Percentiles rank a stretch among this genome's conserved stretches.
Conservation (phyloP, 2,797 vertebrate species). For the Anableps anableps region DNA sequence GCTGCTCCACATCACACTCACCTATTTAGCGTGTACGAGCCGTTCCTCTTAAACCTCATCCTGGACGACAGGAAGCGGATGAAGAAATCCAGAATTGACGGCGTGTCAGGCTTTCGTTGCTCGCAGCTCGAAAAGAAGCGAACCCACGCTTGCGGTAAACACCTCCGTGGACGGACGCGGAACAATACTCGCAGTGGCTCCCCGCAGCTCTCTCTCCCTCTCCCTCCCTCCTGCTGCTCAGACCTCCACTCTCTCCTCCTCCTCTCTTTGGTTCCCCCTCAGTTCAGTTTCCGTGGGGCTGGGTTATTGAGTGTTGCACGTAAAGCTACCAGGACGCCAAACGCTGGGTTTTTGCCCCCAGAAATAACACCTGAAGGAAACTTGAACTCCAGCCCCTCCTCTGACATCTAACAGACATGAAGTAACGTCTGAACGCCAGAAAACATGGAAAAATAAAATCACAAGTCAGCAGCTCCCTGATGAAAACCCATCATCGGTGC, state of each 20-base stretch:
- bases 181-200: slow-evolving; percentile 52
- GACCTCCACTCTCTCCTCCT: slow-evolving; percentile 47
- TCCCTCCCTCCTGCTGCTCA: slow-evolving; percentile 33
- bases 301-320: slow-evolving; percentile 55
- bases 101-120: slow-evolving; percentile 54
- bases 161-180: slow-evolving; percentile 31
- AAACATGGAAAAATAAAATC: not conserved
- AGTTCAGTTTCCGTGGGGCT: slow-evolving; percentile 69
- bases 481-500: slow-evolving; percentile 22
- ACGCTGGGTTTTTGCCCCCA: not conserved
- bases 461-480: not conserved
- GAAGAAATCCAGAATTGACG: slow-evolving; percentile 85
- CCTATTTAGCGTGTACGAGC: slow-evolving; percentile 88
- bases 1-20: slow-evolving; percentile 58
- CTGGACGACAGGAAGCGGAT: slow-evolving; percentile 82
- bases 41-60: slow-evolving; percentile 88
- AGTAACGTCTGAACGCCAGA: not conserved
- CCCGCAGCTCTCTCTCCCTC: slow-evolving; percentile 43
- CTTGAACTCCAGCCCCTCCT: not conserved
- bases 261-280: slow-evolving; percentile 25
- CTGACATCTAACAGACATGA: not conserved
- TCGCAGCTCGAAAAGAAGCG: slow-evolving; percentile 40
- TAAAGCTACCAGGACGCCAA: not conserved
- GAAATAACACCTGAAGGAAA: not conserved
- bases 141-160: not conserved